These are phyloP conservation scores for Plestiodon gilberti DNA, from an alignment of 2,113 vertebrate species.

Conservation along the genomic window DNA sequence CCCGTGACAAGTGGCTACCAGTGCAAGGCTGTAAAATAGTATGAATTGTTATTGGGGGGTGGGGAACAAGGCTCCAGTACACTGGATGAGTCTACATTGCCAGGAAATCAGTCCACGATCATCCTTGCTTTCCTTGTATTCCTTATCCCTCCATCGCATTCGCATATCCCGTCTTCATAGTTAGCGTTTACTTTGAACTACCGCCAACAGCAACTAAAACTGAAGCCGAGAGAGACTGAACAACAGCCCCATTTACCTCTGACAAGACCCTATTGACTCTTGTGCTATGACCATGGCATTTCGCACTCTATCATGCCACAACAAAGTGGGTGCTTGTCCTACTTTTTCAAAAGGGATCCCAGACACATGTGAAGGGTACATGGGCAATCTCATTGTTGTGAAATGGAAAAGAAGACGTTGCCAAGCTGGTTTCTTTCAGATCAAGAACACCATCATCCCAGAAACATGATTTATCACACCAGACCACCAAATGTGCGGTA, in stretches of 20 bases:
- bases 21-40: background rate
- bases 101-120: background rate
- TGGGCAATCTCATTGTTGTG: background rate
- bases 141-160: background rate
- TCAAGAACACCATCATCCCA: background rate
- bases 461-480: background rate
- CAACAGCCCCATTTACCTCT: conserved; percentile 16
- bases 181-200: conserved; percentile 25
- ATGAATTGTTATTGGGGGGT: background rate
- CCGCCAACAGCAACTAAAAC: conserved; percentile 16
- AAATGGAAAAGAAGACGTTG: background rate
- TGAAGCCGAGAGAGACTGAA: conserved; percentile 1
- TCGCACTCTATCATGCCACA: conserved; percentile 11
- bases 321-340: conserved; percentile 18
- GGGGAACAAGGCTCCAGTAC: background rate
- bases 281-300: conserved; percentile 1
- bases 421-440: background rate
- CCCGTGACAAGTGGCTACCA: background rate
- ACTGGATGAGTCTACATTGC: background rate
- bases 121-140: background rate
- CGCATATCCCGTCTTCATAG: background rate
- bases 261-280: conserved; percentile 20
- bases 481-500: background rate
- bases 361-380: background rate
- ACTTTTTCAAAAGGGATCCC: conserved; percentile 16